Base-by-base conservation (phyloP, 2,888 invertebrate species). In the Patella caerulea region DNA sequence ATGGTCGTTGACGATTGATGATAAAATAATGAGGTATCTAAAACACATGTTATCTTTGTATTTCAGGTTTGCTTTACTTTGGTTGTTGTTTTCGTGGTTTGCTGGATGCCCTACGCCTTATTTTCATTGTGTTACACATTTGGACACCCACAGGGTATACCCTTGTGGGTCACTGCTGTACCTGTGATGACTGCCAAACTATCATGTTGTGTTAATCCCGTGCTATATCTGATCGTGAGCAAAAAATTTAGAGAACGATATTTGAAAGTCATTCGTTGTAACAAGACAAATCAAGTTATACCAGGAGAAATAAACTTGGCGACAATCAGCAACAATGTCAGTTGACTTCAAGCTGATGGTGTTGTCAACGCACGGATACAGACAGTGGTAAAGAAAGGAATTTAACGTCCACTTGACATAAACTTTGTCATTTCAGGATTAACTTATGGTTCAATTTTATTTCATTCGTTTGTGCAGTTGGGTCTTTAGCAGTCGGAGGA, bases 111-210 rank as follows among this genome's bases (percentile, higher is more conserved):
- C 1, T 78, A 78, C 24, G 59, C 74, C 9, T 24, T 74, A 19
- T 53, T 74, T n/a, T 78, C 78, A 9, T 5, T 74, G 12, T 45
- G 65, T 52, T 69, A 45, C 7, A 24, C 74, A 15, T 74, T 65
- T n/a, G 54, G 71, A 4, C 19, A 70, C 65, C 54, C 71, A 34
- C 29, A 12, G 3, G 53, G 45, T 2, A 34, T 74, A 19, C 74
- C 70, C 17, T 71, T 55, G 0, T 29, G 74, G 17, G 15, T 74
- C 19, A 71, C 74, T 17, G 72, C 55, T 14, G 19, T 74, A 14
- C 78, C 78, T 15, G 78, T 78, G 5, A 52, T 78, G 53, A 15
- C 74, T 34, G 78, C 78, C 71, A 78, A 78, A 74, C 17, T 79
- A 54, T 79, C 76, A 14, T n/a, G 73, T 15, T 79, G 79, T 34